Evolutionary conservation across 92 coral and sea anemone species (phyloP), one percentile per base, ranked within the genome.

Genomic region (Metridium senile): DNA sequence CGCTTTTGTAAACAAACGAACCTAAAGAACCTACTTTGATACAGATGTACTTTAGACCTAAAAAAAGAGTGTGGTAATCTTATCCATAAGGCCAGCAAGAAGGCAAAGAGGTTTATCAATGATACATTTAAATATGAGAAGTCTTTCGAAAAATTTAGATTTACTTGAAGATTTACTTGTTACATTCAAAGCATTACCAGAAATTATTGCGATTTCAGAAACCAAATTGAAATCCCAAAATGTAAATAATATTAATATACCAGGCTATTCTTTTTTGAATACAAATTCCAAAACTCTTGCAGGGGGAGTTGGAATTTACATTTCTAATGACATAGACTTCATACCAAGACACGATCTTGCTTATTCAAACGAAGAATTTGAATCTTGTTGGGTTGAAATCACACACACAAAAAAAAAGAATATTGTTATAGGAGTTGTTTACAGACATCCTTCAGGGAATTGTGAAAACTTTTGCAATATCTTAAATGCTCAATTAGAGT

Each of bases 381-480:
- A 81, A 81, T 57, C 86, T 11, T 74, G 81, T 63, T 82, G 72
- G 74, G 57, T 74, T 45, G 75, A 45, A 70, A 39, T 82, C 58
- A 74, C 70, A 52, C 66, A 76, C 33, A 43, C 22, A n/a, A 83
- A 20, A 30, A 78, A 76, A 68, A 76, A 76, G 30, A 21, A 83
- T 30, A 43, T 83, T 69, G 54, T 82, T 25, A 70, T 82, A 33
- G 86, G 86, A 16, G 54, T 53, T 31, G 54, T 74, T n/a, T 74
- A 82, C 39, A 33, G 86, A 35, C 71, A 82, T 33, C 81, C 81
- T 31, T 76, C 66, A 21, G 73, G 51, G 22, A 72, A 84, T 72
- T 70, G 83, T 56, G 74, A 63, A 33, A 26, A 57, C 26, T 56
- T 75, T 76, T 25, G 26, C 35, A 59, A 67, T 30, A 26, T 33